Percentiles rank a stretch among this genome's conserved stretches.
Evolutionary conservation across 2,888 invertebrate genomes (phyloP).

Genomic region (Pristionchus japonicus): DNA sequence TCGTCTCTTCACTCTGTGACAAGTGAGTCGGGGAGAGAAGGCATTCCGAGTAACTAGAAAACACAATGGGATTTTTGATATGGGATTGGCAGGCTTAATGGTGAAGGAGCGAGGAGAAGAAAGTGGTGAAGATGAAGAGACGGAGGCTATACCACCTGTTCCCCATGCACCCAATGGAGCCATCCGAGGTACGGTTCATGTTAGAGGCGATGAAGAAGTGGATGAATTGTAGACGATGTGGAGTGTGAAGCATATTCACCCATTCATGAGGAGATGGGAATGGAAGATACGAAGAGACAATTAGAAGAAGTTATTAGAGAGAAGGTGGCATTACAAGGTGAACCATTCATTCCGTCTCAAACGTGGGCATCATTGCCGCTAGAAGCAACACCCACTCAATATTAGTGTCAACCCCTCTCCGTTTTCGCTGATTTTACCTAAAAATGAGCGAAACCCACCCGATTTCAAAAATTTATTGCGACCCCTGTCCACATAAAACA

Average conservation of each 20-base stretch:
- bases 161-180: neutral
- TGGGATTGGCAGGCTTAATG: constrained; percentile 13
- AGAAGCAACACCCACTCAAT: too few species aligned
- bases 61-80: too few species aligned
- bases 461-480: too few species aligned
- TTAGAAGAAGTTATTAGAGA: neutral
- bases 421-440: too few species aligned
- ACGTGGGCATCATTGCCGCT: too few species aligned
- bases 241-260: neutral
- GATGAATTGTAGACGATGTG: neutral
- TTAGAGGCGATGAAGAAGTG: neutral
- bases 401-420: too few species aligned
- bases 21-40: neutral
- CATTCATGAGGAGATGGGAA: neutral
- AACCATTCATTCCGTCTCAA: neutral
- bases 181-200: neutral
- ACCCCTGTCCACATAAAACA: too few species aligned
- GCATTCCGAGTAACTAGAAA: neutral
- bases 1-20: constrained; percentile 21
- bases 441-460: too few species aligned
- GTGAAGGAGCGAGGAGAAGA: neutral
- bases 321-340: constrained; percentile 3
- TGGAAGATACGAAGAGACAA: neutral
- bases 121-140: constrained; percentile 34
- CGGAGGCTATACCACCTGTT: constrained; percentile 16